Evolutionary conservation across 2,797 vertebrate species (phyloP).

Genomic region (Synaphobranchus kaupii): DNA sequence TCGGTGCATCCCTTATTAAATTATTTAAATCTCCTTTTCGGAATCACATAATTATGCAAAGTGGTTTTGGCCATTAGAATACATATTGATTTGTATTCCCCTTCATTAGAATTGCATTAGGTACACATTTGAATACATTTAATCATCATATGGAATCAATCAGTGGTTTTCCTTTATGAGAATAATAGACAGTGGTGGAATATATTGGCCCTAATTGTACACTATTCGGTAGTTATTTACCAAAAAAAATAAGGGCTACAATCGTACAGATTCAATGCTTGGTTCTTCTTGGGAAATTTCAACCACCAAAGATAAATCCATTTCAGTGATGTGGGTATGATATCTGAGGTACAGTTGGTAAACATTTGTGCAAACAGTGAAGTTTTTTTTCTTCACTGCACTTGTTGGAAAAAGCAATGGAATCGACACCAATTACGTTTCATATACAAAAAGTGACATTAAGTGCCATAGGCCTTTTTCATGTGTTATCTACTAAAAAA

Average conservation of each 20-base stretch:
- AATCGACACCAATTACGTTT: conserved; percentile 58
- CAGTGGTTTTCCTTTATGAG: conserved; percentile 18
- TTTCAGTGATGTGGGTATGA: conserved; percentile 31
- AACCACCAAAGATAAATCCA: conserved; percentile 22
- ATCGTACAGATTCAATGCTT: conserved; percentile 4
- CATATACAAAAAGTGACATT: conserved; percentile 56
- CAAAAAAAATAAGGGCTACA: conserved; percentile 12
- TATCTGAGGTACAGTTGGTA: conserved; percentile 32
- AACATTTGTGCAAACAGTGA: not conserved
- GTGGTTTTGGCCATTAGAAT: conserved; percentile 31
- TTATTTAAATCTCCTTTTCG: conserved; percentile 16
- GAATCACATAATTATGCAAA: conserved; percentile 41
- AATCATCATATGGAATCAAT: conserved; percentile 31
- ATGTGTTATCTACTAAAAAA: conserved; percentile 48
- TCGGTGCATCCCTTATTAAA: not conserved
- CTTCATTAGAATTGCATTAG: conserved; percentile 28
- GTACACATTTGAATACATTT: conserved; percentile 33
- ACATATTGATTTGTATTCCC: not conserved
- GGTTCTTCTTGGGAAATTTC: conserved; percentile 17
- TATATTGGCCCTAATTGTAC: conserved; percentile 10
- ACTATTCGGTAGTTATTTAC: conserved; percentile 14
- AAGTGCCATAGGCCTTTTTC: conserved; percentile 72
- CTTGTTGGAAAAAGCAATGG: conserved; percentile 40
- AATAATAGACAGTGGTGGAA: conserved; percentile 19
- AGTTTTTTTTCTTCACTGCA: conserved; percentile 43